Evolutionary conservation across 2,888 invertebrate species (phyloP), one percentile per base, ranked within the genome.

Genomic region (Oligia latruncula): DNA sequence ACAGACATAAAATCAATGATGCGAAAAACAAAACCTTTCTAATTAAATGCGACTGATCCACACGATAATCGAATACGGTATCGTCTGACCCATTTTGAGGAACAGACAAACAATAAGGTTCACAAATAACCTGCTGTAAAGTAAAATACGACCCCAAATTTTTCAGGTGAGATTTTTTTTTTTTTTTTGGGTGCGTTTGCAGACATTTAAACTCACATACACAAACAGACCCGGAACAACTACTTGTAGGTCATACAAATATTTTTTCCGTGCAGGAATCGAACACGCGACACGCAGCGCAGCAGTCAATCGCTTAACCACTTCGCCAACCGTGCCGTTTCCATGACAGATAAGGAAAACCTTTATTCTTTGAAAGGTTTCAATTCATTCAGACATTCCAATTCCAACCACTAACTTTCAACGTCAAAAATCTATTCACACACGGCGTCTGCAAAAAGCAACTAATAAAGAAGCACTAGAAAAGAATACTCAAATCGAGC

Each of bases 401-500:
- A 29, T 29, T 4, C n/a, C 49, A 29, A 40, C 9, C 5, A 6
- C 64, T 46, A 29, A 6, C 23, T 20, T 35, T 60, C 8, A 52
- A n/a, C 11, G 46, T 40, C 4, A 84, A 70, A 71, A 62, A 40
- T 17, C 4, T 0, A 55, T 79, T 6, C 20, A 17, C 5, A 73
- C 2, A n/a, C 52, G 46, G 5, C 2, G 20, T 4, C 15, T 74
- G 58, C 15, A 35, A 71, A 71, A 64, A 29, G 35, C 11, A 35
- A 52, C n/a, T 23, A 72, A 64, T 60, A 65, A 72, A 40, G 11
- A 60, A 70, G 55, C 2, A 6, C 11, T 65, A n/a, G 40, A 65
- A 72, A 66, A 80, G 15, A 9, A 52, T 71, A 68, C 55, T 66
- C 1, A 43, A 83, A 66, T 62, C 52, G 52, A 55, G 29, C 52